These are phyloP conservation scores for Diplosoma virens DNA, from an alignment of 23 tunicate genomes.

Conservation along the genomic window DNA sequence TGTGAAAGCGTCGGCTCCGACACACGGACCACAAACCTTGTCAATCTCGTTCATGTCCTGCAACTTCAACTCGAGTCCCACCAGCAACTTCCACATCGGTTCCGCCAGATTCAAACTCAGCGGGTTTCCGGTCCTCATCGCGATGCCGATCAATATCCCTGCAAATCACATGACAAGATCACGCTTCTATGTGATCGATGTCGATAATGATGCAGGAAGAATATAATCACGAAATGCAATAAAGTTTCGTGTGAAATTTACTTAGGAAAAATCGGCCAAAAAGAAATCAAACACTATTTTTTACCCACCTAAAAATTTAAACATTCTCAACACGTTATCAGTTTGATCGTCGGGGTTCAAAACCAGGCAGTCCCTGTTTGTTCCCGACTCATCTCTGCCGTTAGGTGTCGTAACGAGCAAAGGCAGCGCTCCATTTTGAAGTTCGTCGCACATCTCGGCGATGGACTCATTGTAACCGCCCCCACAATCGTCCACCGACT, in stretches of 20 bases:
- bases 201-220: too few relatives aligned
- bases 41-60: constrained; percentile 73
- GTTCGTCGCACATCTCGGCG: constrained; percentile 88
- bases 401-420: constrained; percentile 70
- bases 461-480: constrained; percentile 91
- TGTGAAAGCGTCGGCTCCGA: too few relatives aligned
- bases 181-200: too few relatives aligned
- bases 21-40: too few relatives aligned
- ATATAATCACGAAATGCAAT: too few relatives aligned
- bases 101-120: constrained; percentile 79
- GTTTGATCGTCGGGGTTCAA: constrained; percentile 20
- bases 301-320: constrained; percentile 47
- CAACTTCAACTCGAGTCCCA: constrained; percentile 44
- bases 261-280: too few relatives aligned
- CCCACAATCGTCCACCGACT: constrained; percentile 88
- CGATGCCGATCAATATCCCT: constrained; percentile 86
- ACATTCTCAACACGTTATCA: constrained; percentile 31
- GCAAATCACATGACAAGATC: neutral
- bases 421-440: constrained; percentile 68
- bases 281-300: too few relatives aligned
- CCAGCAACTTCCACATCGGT: constrained; percentile 80
- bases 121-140: constrained; percentile 85
- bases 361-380: constrained; percentile 68
- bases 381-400: constrained; percentile 73
- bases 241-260: too few relatives aligned